Evolutionary conservation across 2,797 vertebrate genomes (phyloP).

Genomic region (Bryconaethiops microstoma): DNA sequence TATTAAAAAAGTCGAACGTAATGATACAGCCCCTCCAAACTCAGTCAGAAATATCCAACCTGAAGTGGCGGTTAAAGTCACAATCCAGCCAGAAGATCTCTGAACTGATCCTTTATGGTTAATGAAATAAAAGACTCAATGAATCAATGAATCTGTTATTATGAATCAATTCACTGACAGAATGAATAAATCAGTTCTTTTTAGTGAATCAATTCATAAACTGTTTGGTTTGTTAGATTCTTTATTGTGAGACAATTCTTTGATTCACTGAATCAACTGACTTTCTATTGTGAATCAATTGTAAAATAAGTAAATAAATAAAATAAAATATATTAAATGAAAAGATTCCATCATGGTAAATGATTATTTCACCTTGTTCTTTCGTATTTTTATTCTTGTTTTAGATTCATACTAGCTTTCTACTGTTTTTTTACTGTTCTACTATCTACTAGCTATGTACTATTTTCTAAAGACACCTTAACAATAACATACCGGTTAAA

Average conservation of each 20-base stretch:
- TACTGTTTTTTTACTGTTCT: no score
- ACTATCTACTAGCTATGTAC: no score
- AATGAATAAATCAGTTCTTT: neutral
- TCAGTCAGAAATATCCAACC: conserved; percentile 53
- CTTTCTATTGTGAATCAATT: neutral
- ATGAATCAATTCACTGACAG: neutral
- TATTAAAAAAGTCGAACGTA: conserved; percentile 56
- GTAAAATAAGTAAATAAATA: no score
- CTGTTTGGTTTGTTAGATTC: neutral
- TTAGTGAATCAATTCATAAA: neutral
- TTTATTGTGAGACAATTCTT: neutral
- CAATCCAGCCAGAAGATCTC: neutral
- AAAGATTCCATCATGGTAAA: no score
- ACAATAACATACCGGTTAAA: neutral
- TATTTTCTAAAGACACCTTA: neutral
- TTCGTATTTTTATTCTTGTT: no score
- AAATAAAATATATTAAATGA: no score
- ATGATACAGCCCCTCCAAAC: conserved; percentile 62
- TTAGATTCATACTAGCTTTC: no score
- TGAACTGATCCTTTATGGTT: neutral
- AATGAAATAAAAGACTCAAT: neutral
- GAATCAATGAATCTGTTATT: neutral
- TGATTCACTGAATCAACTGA: neutral
- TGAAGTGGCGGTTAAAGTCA: conserved; percentile 63
- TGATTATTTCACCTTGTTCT: no score